Evolutionary conservation across 2,888 invertebrate species (phyloP).

Genomic region (Philereme transversata): DNA sequence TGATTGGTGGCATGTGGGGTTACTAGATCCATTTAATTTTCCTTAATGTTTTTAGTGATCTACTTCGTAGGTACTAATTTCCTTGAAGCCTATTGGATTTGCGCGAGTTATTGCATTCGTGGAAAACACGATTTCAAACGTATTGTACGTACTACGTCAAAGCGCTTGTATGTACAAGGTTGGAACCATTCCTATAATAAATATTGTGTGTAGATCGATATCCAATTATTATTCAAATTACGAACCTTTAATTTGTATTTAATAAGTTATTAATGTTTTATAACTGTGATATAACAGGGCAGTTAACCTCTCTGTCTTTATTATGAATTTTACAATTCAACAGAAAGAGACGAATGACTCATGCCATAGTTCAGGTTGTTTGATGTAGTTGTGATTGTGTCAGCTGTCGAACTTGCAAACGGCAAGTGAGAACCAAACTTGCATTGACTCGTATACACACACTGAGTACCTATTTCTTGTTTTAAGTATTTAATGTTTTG

Average conservation of each 20-base stretch:
- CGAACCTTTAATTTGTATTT: not conserved
- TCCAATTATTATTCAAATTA: not conserved
- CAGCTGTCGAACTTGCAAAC: no score
- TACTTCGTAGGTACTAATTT: not conserved
- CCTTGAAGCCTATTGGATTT: not conserved
- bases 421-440: no score
- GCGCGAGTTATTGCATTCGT: no score
- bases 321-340: not conserved
- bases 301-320: not conserved
- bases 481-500: no score
- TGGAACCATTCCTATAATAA: not conserved
- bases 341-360: not conserved
- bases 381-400: no score
- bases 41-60: not conserved
- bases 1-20: slow-evolving; percentile 2
- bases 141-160: no score
- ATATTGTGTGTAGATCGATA: slow-evolving; percentile 11
- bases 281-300: not conserved
- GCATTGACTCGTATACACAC: no score
- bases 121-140: no score
- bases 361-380: no score
- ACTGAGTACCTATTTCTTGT: no score
- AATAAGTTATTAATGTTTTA: not conserved
- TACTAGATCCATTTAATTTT: not conserved
- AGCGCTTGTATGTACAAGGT: no score